Evolutionary conservation across 2,113 vertebrate species (phyloP), one percentile per base, ranked within the genome.

Genomic region (Ahaetulla prasina): DNA sequence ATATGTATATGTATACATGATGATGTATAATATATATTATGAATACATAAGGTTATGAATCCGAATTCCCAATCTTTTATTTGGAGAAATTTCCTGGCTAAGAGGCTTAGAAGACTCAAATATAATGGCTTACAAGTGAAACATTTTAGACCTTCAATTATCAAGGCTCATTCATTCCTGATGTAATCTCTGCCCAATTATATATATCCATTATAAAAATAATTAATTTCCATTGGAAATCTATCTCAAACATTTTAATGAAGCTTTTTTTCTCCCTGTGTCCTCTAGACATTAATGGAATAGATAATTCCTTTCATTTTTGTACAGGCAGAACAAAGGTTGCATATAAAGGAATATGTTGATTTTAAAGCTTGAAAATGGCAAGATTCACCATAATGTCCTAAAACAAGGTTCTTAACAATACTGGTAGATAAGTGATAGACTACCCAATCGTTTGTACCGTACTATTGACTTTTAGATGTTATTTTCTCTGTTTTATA

Each of bases 71-170:
- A 80, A 80, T 22, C 35, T 80, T 80, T 43, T 22, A 80, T 80
- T 53, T 9, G 1, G 49, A 80, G 35, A n/a, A 63, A 11, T n/a
- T 0, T 0, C 8, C 1, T 0, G 0, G 80, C 1, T 0, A 0
- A 3, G 52, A 0, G 35, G 54, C 84, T 92, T 86, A 0, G 0
- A 47, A 11, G 14, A 1, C 20, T 50, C 43, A 50, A 12, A 1
- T 68, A 91, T 27, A 91, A 60, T 0, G 14, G 3, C 25, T 92
- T 12, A 12, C 35, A 30, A n/a, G 85, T 43, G 1, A 91, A 92
- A 1, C 63, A 12, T 39, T 84, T 35, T 55, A 50, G 91, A 25
- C 27, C 89, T 0, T 0, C 1, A 0, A 20, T 87, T 80, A 84
- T 63, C 85, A 86, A 90, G 35, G 0, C 1, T 6, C n/a, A 90